phyloP scores from a whole-genome alignment of 2,113 vertebrate genomes.

The Nesoenas mayeri region DNA sequence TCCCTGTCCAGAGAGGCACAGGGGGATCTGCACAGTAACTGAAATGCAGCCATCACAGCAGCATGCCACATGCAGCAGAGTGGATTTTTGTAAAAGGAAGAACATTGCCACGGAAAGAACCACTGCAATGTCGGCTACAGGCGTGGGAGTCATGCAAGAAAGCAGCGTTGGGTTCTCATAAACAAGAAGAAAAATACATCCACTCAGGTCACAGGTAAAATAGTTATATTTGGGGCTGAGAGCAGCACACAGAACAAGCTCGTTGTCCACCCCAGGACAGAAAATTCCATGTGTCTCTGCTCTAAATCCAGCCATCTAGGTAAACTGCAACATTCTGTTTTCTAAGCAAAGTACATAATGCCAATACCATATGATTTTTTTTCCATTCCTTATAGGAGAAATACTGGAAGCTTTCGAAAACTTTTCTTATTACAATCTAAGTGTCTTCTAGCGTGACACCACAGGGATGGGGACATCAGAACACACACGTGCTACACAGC shows the following conservation, averaged over 20 bases:
- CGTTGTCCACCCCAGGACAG: neutral
- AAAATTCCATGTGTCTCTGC: neutral
- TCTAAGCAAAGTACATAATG: neutral
- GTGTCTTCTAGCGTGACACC: neutral
- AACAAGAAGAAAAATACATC: rapidly evolving
- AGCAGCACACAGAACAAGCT: neutral
- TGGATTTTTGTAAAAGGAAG: neutral
- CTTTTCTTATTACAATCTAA: neutral
- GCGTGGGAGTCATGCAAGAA: neutral
- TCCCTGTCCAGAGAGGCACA: neutral
- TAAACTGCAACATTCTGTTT: neutral
- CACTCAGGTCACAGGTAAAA: neutral
- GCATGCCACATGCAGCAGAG: neutral
- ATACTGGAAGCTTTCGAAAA: neutral
- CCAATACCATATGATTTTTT: neutral
- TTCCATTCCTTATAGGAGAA: neutral
- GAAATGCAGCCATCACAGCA: neutral
- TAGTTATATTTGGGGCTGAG: neutral
- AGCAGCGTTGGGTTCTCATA: neutral
- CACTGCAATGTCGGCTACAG: rapidly evolving
- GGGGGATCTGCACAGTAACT: neutral
- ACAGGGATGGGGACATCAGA: neutral
- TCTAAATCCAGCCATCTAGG: neutral
- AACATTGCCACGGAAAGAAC: neutral
- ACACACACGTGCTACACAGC: neutral